Base-by-base conservation (phyloP, 2,113 vertebrate genomes). In the Chunga burmeisteri region DNA sequence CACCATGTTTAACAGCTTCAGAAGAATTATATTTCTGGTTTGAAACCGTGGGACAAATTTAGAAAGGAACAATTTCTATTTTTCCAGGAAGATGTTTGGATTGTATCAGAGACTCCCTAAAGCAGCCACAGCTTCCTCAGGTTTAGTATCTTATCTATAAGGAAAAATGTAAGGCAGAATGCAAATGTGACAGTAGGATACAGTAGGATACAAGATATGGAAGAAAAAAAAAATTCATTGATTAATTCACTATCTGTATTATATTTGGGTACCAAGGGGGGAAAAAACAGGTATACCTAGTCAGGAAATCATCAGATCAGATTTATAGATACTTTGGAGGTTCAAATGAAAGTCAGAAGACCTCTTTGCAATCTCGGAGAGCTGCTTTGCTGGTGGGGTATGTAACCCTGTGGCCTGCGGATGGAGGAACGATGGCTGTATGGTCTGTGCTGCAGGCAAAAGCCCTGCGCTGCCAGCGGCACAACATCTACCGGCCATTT, bases 81-180 rank as follows among this genome's bases (percentile, higher is more conserved):
- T 95, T 94, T 90, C 58, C 38, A 79, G 58, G 53, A 92, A 91
- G 32, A 70, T 32, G 7, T 91, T 70, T 82, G 30, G 52, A 88
- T 61, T 88, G 12, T 94, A 49, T 90, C 74, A 73, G 78, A 93
- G 27, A 50, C 19, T 90, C 19, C 10, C 17, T 77, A 66, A 93
- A 90, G 52, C 20, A 85, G 44, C 40, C 10, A 44, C 20, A 75
- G 27, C 34, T 79, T 95, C 58, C 25, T 85, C 21, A 49, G 78
- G 32, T 72, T 96, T 79, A 89, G 29, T 71, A 52, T 61, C 52
- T 85, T 82, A 46, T 68, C 87, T 67, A 16, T 88, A 72, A 80
- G 68, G 34, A 85, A 91, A 80, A 71, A 58, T 2, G 8, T 82
- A 77, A 73, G 42, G 32, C 27, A 91, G 42, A 75, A 70, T 77